phyloP scores from a whole-genome alignment of 2,888 invertebrate species.

The Epinotia ramella region DNA sequence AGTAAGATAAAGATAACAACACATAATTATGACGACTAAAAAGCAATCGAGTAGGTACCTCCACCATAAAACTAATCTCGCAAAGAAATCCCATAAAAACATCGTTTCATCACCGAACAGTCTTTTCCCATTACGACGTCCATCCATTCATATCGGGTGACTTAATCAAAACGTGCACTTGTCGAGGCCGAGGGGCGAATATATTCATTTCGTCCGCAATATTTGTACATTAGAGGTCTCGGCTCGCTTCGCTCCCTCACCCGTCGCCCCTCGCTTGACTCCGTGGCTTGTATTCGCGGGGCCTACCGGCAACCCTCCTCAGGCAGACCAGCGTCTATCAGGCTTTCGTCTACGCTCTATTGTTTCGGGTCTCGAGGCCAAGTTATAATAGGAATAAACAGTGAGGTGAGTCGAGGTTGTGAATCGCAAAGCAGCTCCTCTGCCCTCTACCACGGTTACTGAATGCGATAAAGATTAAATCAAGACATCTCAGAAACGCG shows the following conservation, averaged over 20 bases:
- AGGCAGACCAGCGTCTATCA: background rate
- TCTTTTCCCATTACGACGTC: constrained; percentile 62
- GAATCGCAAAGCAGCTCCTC: constrained; percentile 3
- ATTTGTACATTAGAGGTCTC: constrained; percentile 85
- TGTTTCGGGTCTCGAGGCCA: background rate
- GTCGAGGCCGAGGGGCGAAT: constrained; percentile 67
- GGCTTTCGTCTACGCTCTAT: background rate
- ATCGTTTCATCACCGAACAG: constrained; percentile 62
- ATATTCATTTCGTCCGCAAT: constrained; percentile 85
- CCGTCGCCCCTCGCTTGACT: constrained; percentile 68
- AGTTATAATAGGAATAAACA: background rate
- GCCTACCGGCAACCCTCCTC: background rate
- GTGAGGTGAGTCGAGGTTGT: background rate
- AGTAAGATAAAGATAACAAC: no score
- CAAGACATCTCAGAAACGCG: constrained; percentile 17
- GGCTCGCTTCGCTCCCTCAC: constrained; percentile 75
- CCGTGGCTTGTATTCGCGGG: constrained; percentile 60
- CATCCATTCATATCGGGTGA: constrained; percentile 78
- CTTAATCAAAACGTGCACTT: constrained; percentile 81
- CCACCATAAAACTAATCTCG: constrained; percentile 32
- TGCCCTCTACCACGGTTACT: constrained; percentile 22
- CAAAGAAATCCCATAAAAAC: constrained; percentile 56
- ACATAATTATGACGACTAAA: background rate
- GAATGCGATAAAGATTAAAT: constrained; percentile 16
- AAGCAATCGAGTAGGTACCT: background rate